Percentiles rank a stretch among this genome's conserved stretches.
Evolutionary conservation across 2,888 invertebrate genomes (phyloP).

Genomic region (Neoaliturus tenellus): DNA sequence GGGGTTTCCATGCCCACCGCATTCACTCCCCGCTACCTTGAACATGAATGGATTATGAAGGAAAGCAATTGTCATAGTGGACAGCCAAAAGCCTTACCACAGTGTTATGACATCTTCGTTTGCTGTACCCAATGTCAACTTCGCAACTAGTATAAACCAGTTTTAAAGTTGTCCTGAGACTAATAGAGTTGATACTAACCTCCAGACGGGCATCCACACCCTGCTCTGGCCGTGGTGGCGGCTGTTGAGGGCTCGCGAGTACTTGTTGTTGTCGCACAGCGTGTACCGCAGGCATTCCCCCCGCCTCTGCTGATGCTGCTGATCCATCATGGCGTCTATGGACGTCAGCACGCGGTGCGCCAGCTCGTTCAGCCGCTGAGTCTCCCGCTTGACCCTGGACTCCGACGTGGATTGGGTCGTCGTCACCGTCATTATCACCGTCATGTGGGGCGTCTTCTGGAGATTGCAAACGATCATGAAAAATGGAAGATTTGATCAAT

Average conservation of each 20-base stretch:
- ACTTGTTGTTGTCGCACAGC: constrained; percentile 82
- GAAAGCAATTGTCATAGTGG: too few species aligned
- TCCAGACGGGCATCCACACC: constrained; percentile 86
- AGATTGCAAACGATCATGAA: too few species aligned
- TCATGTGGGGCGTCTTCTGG: constrained; percentile 43
- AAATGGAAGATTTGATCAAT: too few species aligned
- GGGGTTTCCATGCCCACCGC: too few species aligned
- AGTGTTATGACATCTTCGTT: too few species aligned
- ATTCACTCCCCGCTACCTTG: too few species aligned
- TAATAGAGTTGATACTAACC: too few species aligned
- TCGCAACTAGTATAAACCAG: too few species aligned
- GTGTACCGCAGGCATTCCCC: constrained; percentile 77
- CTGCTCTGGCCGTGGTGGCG: constrained; percentile 76
- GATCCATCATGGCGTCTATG: constrained; percentile 76
- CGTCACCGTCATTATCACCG: background rate
- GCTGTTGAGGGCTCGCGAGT: constrained; percentile 75
- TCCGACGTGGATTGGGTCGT: background rate
- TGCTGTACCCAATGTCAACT: too few species aligned
- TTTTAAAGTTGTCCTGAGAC: too few species aligned
- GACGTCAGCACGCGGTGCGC: constrained; percentile 75
- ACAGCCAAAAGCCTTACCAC: too few species aligned
- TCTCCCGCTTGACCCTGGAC: background rate
- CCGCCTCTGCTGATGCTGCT: constrained; percentile 73
- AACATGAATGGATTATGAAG: too few species aligned
- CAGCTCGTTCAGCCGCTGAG: constrained; percentile 73